Percentiles rank a stretch among this genome's conserved stretches.
Evolutionary conservation across 1,140 invertebrate genomes (phyloP).

Genomic region (Tetramorium alpestre): DNA sequence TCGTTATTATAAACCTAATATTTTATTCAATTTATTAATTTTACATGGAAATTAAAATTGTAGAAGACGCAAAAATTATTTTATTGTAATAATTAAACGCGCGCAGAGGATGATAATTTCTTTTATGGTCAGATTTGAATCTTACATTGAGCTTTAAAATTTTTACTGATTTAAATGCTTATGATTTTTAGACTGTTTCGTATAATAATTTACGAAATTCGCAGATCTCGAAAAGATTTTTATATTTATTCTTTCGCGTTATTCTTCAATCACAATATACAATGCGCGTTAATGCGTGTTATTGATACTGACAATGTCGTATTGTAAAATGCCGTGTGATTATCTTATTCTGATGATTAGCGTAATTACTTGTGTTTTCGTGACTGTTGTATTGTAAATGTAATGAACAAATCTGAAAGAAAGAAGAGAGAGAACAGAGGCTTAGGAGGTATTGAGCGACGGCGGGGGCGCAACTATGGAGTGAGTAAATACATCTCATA

Average conservation of each 20-base stretch:
- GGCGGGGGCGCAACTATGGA: neutral
- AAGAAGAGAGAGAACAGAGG: neutral
- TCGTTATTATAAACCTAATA: neutral
- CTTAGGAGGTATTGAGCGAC: neutral
- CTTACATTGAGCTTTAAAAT: neutral
- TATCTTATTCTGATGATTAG: neutral
- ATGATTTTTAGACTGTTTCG: neutral
- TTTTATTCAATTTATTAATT: neutral
- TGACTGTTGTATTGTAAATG: neutral
- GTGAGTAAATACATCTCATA: neutral
- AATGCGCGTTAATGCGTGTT: neutral
- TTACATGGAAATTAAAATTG: neutral
- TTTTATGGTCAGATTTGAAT: neutral
- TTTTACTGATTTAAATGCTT: neutral
- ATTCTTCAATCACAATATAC: neutral
- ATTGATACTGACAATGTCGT: neutral
- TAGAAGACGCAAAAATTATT: neutral
- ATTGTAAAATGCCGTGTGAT: neutral
- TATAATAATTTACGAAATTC: neutral
- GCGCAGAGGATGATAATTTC: neutral
- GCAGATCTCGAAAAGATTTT: neutral
- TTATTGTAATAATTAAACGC: neutral
- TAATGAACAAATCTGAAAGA: neutral
- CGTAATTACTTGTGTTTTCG: neutral
- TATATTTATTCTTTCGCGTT: neutral